Conservation (phyloP, 2,888 invertebrate species). For the Noctua comes region DNA sequence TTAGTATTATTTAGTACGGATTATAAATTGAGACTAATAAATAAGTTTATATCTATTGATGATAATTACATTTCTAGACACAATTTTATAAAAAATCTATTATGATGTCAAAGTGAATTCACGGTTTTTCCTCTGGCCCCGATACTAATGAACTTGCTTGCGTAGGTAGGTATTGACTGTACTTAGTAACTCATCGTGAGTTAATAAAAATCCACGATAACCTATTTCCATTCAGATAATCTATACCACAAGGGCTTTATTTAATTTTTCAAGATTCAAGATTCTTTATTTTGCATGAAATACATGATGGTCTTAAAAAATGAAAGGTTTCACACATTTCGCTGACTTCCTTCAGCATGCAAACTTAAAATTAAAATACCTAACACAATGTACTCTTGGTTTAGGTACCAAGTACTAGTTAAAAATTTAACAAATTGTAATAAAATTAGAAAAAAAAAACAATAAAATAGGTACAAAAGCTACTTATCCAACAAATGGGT, state of each 20-base stretch:
- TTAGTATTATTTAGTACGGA: not conserved
- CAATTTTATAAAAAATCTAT: not conserved
- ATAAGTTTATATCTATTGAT: not conserved
- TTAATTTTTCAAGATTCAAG: too few relatives aligned
- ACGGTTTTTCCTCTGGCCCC: slow-evolving; percentile 17
- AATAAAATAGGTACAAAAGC: too few relatives aligned
- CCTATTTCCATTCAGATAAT: slow-evolving; percentile 19
- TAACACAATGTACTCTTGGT: too few relatives aligned
- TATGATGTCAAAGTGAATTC: not conserved
- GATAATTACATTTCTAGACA: not conserved
- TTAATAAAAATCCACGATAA: slow-evolving; percentile 28
- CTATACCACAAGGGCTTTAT: not conserved
- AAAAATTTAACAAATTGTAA: too few relatives aligned
- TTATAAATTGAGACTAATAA: not conserved
- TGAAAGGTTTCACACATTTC: too few relatives aligned
- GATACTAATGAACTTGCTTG: slow-evolving; percentile 22
- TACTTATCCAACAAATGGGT: too few relatives aligned
- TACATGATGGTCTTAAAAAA: too few relatives aligned
- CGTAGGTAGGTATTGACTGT: not conserved
- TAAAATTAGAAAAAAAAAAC: too few relatives aligned
- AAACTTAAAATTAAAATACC: too few relatives aligned
- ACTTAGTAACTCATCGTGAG: slow-evolving; percentile 13
- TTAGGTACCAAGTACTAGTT: too few relatives aligned
- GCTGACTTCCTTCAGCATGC: too few relatives aligned
- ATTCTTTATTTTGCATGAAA: too few relatives aligned